These are phyloP conservation scores for Chaetops frenatus DNA, from an alignment of 2,113 vertebrate species.

Conservation along the genomic window DNA sequence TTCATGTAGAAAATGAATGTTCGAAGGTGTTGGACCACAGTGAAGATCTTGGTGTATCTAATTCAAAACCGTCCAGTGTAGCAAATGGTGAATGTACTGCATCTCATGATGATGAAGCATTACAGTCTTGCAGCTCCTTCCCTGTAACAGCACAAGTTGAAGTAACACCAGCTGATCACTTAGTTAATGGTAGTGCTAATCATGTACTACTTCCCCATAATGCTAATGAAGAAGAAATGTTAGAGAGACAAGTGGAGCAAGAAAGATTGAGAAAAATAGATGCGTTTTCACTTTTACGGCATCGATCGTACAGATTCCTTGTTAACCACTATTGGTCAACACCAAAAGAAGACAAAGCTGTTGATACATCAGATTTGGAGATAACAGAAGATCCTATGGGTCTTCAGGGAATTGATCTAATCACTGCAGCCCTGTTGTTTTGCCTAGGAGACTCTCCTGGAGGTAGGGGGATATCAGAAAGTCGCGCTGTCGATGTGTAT, in stretches of 20 bases:
- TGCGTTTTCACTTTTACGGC: slow-evolving; percentile 72
- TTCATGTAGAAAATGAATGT: slow-evolving; percentile 68
- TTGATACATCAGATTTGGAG: slow-evolving; percentile 92
- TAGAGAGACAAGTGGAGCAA: slow-evolving; percentile 75
- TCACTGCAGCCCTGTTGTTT: slow-evolving; percentile 92
- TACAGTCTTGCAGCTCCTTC: slow-evolving; percentile 69
- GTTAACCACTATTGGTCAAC: slow-evolving; percentile 71
- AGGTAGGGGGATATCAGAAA: slow-evolving; percentile 90
- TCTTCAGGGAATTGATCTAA: slow-evolving; percentile 92
- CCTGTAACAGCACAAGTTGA: slow-evolving; percentile 70
- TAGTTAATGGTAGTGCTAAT: slow-evolving; percentile 79
- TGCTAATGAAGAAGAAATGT: slow-evolving; percentile 66
- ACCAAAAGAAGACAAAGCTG: slow-evolving; percentile 87
- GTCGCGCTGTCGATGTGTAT: slow-evolving; percentile 81
- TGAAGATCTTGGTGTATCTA: slow-evolving; percentile 54
- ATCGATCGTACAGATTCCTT: slow-evolving; percentile 70
- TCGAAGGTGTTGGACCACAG: slow-evolving; percentile 45
- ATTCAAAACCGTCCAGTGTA: slow-evolving; percentile 58
- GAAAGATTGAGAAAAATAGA: slow-evolving; percentile 75
- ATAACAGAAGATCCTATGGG: slow-evolving; percentile 89
- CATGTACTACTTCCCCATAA: slow-evolving; percentile 75
- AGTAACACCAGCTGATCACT: slow-evolving; percentile 66
- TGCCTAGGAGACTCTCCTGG: slow-evolving; percentile 93
- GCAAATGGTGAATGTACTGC: slow-evolving; percentile 66
- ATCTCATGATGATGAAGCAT: slow-evolving; percentile 57